Percentiles rank a stretch among this genome's conserved stretches.
Conservation (phyloP, 37 sponge, comb jelly and placozoan genomes). For the Axinella damicornis region DNA sequence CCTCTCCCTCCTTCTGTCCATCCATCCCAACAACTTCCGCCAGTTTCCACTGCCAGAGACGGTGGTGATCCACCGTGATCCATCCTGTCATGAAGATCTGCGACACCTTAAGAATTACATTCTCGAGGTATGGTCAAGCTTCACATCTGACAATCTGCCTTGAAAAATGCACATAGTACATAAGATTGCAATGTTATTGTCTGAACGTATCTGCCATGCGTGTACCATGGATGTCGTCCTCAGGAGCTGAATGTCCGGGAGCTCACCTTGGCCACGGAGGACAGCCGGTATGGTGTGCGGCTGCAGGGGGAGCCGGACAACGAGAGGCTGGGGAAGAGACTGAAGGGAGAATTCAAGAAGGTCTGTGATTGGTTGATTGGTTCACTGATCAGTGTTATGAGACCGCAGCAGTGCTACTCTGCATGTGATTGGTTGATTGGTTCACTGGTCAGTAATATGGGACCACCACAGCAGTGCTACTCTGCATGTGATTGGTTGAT, state of each 20-base stretch:
- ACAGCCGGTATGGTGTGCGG: slow-evolving; percentile 81
- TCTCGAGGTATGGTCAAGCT: slow-evolving; percentile 66
- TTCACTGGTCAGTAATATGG: too few relatives aligned
- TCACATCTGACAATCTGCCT: too few relatives aligned
- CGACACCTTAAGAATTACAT: slow-evolving; percentile 80
- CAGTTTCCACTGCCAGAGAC: slow-evolving; percentile 93
- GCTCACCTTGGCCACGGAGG: slow-evolving; percentile 78
- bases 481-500: too few relatives aligned
- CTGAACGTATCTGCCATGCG: too few relatives aligned
- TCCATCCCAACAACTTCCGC: too few relatives aligned
- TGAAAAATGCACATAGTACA: too few relatives aligned
- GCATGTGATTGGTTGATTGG: too few relatives aligned
- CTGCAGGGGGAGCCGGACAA: slow-evolving; percentile 87
- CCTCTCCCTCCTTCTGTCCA: not conserved
- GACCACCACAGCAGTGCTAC: too few relatives aligned
- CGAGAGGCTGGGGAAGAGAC: slow-evolving; percentile 89
- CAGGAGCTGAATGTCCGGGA: slow-evolving; percentile 92
- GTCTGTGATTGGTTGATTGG: too few relatives aligned
- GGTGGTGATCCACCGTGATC: slow-evolving; percentile 89
- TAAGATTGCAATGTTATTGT: not conserved
- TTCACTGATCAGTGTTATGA: too few relatives aligned
- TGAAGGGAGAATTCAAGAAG: slow-evolving; percentile 91
- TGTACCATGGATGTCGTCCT: not conserved
- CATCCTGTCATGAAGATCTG: slow-evolving; percentile 61
- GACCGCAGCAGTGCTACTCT: too few relatives aligned